Conservation (phyloP, 1,140 invertebrate genomes). For the Papilio machaon region DNA sequence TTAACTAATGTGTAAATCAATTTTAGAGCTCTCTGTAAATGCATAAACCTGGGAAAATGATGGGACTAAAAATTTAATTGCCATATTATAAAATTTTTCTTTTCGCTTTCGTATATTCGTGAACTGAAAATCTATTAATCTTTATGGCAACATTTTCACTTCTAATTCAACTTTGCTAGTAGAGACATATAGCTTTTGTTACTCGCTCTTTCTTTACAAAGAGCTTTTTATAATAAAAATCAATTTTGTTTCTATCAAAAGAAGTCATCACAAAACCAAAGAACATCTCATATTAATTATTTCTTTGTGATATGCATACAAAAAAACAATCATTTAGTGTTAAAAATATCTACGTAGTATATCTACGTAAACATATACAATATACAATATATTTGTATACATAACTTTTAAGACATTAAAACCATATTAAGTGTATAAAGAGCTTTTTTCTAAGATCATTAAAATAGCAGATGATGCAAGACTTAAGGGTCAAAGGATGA, state of each 20-base stretch:
- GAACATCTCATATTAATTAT: no score
- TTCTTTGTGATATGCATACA: no score
- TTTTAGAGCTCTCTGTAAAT: not conserved
- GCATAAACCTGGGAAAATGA: not conserved
- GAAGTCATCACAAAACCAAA: no score
- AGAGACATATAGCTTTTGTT: no score
- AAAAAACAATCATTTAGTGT: no score
- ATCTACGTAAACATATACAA: no score
- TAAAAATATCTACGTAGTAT: not conserved
- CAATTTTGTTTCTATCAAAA: no score
- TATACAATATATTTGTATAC: no score
- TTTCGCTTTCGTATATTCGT: not conserved
- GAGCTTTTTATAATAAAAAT: no score
- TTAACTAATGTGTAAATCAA: slow-evolving; percentile 4
- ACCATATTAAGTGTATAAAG: not conserved
- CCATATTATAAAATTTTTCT: not conserved
- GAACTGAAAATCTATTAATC: not conserved
- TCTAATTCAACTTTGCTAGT: no score
- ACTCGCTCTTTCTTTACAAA: no score
- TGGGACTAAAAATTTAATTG: not conserved
- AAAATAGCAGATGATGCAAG: slow-evolving; percentile 2
- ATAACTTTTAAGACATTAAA: not conserved
- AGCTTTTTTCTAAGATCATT: not conserved
- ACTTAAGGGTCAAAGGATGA: not conserved
- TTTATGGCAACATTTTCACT: no score